Evolutionary conservation across 1,140 invertebrate species (phyloP).

Genomic region (Rhagoletis zephyria): DNA sequence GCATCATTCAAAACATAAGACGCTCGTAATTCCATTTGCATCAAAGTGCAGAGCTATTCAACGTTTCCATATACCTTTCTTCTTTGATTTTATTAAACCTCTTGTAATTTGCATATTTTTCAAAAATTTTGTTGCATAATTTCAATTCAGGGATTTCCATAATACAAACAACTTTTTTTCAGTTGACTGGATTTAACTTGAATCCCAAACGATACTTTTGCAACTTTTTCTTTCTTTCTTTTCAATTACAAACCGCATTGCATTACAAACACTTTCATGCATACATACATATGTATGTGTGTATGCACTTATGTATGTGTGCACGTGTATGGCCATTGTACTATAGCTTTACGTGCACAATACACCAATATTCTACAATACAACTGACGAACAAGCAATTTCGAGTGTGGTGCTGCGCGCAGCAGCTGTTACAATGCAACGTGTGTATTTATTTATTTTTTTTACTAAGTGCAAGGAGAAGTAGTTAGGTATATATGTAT

Average conservation of each 20-base stretch:
- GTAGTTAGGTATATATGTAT: no score
- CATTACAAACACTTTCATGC: not conserved
- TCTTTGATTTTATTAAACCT: no score
- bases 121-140: conserved; percentile 2
- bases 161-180: conserved; percentile 11
- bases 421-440: not conserved
- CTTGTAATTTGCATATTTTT: conserved; percentile 10
- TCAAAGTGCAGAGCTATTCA: no score
- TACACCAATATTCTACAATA: not conserved
- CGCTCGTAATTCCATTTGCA: no score
- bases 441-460: not conserved
- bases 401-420: no score
- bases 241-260: conserved; percentile 36
- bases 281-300: not conserved
- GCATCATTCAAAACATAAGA: no score
- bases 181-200: not conserved
- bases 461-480: not conserved
- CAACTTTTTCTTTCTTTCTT: conserved; percentile 7
- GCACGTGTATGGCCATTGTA: not conserved
- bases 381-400: not conserved
- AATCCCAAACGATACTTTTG: not conserved
- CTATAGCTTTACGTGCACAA: not conserved
- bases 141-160: conserved; percentile 5
- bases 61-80: no score
- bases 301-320: not conserved